Percentiles rank a stretch among this genome's conserved stretches.
These are phyloP conservation scores for Peromyscus polionotus DNA, from an alignment of 2,113 vertebrate species.

Conservation along the genomic window DNA sequence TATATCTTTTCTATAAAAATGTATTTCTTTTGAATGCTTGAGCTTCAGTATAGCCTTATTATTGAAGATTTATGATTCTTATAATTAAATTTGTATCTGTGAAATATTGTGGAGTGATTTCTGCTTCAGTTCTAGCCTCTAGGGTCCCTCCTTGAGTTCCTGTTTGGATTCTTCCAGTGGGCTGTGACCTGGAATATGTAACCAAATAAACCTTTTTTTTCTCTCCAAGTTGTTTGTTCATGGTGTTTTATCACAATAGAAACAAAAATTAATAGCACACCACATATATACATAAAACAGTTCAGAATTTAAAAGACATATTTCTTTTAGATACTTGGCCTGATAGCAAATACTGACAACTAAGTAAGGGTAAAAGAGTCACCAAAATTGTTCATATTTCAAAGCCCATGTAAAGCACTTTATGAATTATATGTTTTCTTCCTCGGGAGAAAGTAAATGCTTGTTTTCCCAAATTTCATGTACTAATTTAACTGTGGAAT, in stretches of 20 bases:
- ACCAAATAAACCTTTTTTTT: not conserved
- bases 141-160: not conserved
- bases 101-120: not conserved
- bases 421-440: not conserved
- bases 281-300: not conserved
- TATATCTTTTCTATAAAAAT: constrained; percentile 18
- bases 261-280: not conserved
- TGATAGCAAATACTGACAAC: not conserved
- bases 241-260: not conserved
- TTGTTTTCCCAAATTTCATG: not conserved
- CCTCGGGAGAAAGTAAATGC: not conserved
- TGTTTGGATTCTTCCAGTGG: not conserved
- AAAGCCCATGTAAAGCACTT: not conserved
- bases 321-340: not conserved
- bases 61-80: not conserved
- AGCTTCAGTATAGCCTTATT: not conserved
- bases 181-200: not conserved
- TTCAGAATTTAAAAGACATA: not conserved
- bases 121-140: not conserved
- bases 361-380: not conserved
- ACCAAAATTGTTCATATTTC: not conserved
- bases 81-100: not conserved
- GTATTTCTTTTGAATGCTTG: not conserved
- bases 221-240: not conserved
- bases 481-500: not conserved